Percentiles rank a stretch among this genome's conserved stretches.
phyloP scores from a whole-genome alignment of 2,797 vertebrate species.

The Diplodus puntazzo region DNA sequence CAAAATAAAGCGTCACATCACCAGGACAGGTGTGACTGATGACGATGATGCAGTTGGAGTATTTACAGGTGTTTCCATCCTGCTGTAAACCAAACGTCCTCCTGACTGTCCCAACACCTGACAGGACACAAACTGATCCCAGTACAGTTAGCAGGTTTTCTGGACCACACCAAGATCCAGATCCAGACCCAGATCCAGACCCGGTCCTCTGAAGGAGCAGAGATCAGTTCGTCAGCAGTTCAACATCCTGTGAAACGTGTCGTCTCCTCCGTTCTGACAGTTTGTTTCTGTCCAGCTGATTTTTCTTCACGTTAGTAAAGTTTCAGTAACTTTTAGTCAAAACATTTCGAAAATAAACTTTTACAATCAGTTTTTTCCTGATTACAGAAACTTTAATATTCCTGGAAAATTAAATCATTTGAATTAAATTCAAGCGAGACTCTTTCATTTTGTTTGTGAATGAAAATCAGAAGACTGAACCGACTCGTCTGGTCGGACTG shows the following conservation, averaged over 20 bases:
- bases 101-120: not conserved
- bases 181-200: not conserved
- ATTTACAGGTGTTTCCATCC: conserved; percentile 9
- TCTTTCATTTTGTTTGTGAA: no score
- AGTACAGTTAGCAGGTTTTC: not conserved
- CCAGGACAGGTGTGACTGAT: not conserved
- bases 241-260: not conserved
- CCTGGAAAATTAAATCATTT: no score
- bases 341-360: no score
- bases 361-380: no score
- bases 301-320: no score
- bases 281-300: no score
- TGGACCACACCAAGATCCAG: no score
- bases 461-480: no score
- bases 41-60: conserved; percentile 1
- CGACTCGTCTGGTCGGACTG: no score
- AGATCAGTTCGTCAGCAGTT: not conserved
- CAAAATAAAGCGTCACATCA: conserved; percentile 17
- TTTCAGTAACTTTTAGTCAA: no score
- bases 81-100: not conserved
- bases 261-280: not conserved
- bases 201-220: not conserved
- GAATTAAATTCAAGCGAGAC: no score
- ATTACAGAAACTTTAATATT: no score
- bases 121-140: not conserved